A percentile compares a stretch with the other conserved stretches of the same genome.
Evolutionary conservation across 2,888 invertebrate species (phyloP).

Genomic region (Dolichopus griseipennis): DNA sequence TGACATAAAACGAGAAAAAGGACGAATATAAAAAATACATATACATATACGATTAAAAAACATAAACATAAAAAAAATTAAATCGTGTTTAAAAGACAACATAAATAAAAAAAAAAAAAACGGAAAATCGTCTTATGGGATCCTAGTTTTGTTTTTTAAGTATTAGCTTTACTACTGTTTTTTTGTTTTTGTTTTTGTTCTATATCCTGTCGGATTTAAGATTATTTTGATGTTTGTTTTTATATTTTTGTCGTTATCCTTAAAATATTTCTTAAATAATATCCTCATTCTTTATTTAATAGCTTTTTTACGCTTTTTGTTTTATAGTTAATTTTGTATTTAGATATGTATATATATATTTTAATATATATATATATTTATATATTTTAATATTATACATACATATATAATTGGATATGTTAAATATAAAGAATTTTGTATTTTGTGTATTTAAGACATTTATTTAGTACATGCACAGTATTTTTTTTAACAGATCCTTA

Average conservation of each 20-base stretch:
- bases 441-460: no score
- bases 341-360: background rate
- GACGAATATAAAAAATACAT: background rate
- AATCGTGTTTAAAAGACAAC: background rate
- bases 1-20: background rate
- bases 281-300: slow-evolving; percentile 6
- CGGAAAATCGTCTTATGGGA: background rate
- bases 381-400: no score
- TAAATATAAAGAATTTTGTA: no score
- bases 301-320: slow-evolving; percentile 1
- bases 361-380: background rate
- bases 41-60: background rate
- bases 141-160: background rate
- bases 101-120: background rate
- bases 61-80: background rate
- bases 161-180: background rate
- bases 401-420: no score
- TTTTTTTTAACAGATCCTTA: no score
- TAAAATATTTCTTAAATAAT: slow-evolving; percentile 3
- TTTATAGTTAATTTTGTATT: background rate
- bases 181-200: no score
- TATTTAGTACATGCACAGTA: no score
- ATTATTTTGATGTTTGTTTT: background rate
- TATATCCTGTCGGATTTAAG: background rate
- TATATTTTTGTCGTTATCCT: background rate